Evolutionary conservation across 2,797 vertebrate genomes (phyloP).

Genomic region (Rhinatrema bivittatum): DNA sequence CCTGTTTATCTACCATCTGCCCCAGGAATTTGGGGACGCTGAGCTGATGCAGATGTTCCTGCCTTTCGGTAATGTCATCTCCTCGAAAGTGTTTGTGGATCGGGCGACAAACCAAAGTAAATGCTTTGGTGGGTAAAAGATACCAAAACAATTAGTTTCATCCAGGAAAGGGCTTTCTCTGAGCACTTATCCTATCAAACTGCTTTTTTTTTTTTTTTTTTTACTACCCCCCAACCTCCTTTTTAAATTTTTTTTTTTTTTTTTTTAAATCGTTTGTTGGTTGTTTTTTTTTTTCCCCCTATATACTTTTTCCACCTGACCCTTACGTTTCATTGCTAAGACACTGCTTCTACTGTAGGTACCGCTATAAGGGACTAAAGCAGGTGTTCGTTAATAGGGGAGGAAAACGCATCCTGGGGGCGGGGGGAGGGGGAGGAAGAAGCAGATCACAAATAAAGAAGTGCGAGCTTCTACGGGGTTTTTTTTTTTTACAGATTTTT

Average conservation of each 20-base stretch:
- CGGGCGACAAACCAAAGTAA: slow-evolving; percentile 99
- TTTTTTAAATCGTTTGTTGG: slow-evolving; percentile 43
- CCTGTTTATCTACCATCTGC: slow-evolving; percentile 99
- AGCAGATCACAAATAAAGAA: not conserved
- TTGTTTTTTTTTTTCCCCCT: slow-evolving; percentile 35
- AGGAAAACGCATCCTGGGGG: not conserved
- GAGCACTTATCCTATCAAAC: slow-evolving; percentile 51
- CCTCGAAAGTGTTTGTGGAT: slow-evolving; percentile 99
- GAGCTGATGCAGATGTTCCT: slow-evolving; percentile 99
- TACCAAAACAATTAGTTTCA: slow-evolving; percentile 76
- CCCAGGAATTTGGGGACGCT: slow-evolving; percentile 98
- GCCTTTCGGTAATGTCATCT: slow-evolving; percentile 99
- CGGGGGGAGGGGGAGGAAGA: not conserved
- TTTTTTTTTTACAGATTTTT: too few species aligned
- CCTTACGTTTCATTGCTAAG: slow-evolving; percentile 32
- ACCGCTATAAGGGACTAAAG: slow-evolving; percentile 1
- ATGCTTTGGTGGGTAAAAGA: slow-evolving; percentile 98
- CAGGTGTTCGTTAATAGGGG: not conserved
- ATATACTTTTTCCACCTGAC: slow-evolving; percentile 37
- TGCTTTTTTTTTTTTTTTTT: slow-evolving; percentile 46
- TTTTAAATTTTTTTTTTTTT: not conserved
- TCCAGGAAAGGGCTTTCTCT: slow-evolving; percentile 66
- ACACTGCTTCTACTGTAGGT: slow-evolving; percentile 15
- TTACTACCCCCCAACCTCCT: slow-evolving; percentile 4
- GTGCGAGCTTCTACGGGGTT: slow-evolving; percentile 1